phyloP scores from a whole-genome alignment of 2,797 vertebrate genomes.

The Argentina silus region DNA sequence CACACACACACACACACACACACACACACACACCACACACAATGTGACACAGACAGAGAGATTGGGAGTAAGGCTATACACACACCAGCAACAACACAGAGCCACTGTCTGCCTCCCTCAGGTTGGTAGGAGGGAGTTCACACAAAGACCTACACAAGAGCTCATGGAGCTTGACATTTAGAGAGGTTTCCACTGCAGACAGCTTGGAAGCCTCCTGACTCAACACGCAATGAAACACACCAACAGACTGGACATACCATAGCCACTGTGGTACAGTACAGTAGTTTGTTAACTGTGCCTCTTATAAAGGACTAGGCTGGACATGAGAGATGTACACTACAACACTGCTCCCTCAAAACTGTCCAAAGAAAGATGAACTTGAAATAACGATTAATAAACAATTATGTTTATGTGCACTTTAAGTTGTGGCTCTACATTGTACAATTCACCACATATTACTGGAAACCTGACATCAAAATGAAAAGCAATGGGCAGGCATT shows the following conservation, averaged over 20 bases:
- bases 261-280: neutral
- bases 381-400: neutral
- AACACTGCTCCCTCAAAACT: neutral
- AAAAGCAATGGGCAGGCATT: neutral
- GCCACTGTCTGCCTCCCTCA: too few species aligned
- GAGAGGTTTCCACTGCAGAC: neutral
- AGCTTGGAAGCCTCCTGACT: too few species aligned
- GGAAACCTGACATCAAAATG: too few species aligned
- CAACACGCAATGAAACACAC: neutral
- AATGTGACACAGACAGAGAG: too few species aligned
- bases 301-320: neutral
- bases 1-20: too few species aligned
- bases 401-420: neutral
- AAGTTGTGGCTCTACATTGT: neutral
- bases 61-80: too few species aligned
- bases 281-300: neutral
- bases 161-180: neutral
- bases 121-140: too few species aligned
- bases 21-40: too few species aligned
- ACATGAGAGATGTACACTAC: neutral
- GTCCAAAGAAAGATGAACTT: constrained; percentile 7
- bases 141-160: too few species aligned
- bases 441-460: too few species aligned
- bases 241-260: neutral
- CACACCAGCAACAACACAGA: too few species aligned